phyloP scores from a whole-genome alignment of 2,888 invertebrate species.

The Eueremaeus valkanovi region DNA sequence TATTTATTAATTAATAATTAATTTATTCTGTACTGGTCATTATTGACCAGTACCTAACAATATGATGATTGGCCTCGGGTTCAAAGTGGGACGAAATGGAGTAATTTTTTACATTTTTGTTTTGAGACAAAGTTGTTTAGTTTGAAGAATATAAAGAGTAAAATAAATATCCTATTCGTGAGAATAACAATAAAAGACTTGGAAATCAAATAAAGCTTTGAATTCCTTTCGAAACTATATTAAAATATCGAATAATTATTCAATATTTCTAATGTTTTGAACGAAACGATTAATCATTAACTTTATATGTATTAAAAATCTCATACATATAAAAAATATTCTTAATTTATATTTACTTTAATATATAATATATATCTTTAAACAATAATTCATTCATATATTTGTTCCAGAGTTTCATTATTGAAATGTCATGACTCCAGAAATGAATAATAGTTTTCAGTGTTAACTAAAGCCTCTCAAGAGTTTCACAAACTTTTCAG shows the following conservation, averaged over 20 bases:
- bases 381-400: conserved; percentile 30
- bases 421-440: conserved; percentile 9
- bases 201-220: not conserved
- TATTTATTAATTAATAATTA: too few species aligned
- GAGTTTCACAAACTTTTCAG: not conserved
- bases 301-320: not conserved
- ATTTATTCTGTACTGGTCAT: too few species aligned
- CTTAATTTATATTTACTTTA: conserved; percentile 14
- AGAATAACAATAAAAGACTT: conserved; percentile 9
- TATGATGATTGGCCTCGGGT: too few species aligned
- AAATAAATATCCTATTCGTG: not conserved
- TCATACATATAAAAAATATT: conserved; percentile 2
- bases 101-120: not conserved
- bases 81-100: not conserved
- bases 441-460: conserved; percentile 14
- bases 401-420: conserved; percentile 19
- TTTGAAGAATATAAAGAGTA: not conserved
- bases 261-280: not conserved
- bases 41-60: too few species aligned
- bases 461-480: not conserved
- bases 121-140: not conserved
- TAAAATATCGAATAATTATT: conserved; percentile 21
- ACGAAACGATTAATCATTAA: conserved; percentile 8
- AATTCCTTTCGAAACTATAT: not conserved
- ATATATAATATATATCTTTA: not conserved